Base-by-base conservation (phyloP, 2,888 invertebrate species). In the Oscheius sp. region DNA sequence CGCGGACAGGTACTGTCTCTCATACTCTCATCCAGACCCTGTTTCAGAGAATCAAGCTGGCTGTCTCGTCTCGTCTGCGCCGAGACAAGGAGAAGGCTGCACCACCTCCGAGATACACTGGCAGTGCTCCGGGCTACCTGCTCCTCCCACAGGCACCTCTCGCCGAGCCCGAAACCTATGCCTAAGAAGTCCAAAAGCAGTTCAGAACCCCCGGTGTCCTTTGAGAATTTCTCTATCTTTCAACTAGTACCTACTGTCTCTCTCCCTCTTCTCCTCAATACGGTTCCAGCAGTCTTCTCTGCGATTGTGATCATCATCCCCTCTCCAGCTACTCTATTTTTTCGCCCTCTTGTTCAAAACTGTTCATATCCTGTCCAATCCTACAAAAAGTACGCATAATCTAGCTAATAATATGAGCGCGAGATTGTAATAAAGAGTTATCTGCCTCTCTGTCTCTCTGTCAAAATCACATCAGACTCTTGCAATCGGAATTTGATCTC, bases 111-210 rank as follows among this genome's bases (percentile, higher is more conserved):
- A 62, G 86, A 42, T 88, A 87, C 79, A 82, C 85, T 0, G 75
- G 82, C 47, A 77, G 85, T 29, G 85, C 88, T 32, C 88, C 88
- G 7, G 89, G 89, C n/a, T 89, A 89, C 75, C 81, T 85, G 51
- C 80, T 89, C 2, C 83, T 89, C 35, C 86, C 89, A 11, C 85
- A 86, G 70, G 88, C 87, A 29, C 87, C 87, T 0, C 80, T 87
- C 9, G 86, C 86, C 62, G 86, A 86, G 55, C 85, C 86, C 5
- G 86, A 86, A 73, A 79, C 79, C 48, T 84, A 83, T 58, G 80
- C 80, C 1, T 80, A 68, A 68, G 9, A 13, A 60, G 4, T 32
- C 11, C 32, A 11, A 11, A 21, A 11, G 32, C 7, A 21, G 11
- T 58, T 32, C 5, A 29, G 11, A 21, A 11, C 4, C 57, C n/a